Evolutionary conservation across 2,113 vertebrate species (phyloP).

Genomic region (Damaliscus lunatus): DNA sequence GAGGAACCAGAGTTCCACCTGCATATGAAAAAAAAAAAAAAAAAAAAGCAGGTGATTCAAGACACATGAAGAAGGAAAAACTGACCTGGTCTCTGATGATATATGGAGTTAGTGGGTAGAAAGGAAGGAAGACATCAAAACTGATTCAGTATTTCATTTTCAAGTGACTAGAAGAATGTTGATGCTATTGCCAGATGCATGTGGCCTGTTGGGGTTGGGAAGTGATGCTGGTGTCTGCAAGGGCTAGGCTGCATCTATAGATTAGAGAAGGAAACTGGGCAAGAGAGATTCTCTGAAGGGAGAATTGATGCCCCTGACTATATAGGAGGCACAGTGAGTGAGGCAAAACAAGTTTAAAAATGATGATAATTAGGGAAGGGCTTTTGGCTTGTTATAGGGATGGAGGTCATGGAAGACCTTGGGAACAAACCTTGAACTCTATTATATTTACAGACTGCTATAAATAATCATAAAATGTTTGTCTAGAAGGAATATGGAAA

Average conservation of each 20-base stretch:
- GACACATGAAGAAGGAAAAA: background rate
- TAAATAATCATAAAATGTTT: background rate
- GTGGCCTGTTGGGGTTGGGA: background rate
- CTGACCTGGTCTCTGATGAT: background rate
- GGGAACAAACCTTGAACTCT: background rate
- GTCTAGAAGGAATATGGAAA: background rate
- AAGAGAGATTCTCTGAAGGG: background rate
- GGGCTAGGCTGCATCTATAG: background rate
- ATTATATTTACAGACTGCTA: background rate
- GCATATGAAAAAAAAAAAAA: background rate
- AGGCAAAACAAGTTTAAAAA: background rate
- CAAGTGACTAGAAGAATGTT: background rate
- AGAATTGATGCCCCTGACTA: background rate
- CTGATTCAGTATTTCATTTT: slow-evolving; percentile 8
- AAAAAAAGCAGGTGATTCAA: background rate
- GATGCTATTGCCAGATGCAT: background rate
- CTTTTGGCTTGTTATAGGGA: background rate
- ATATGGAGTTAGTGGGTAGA: background rate
- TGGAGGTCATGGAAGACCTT: background rate
- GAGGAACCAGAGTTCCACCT: background rate
- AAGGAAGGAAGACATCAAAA: slow-evolving; percentile 12
- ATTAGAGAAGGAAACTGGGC: background rate
- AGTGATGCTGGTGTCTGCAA: background rate
- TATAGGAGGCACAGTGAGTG: background rate
- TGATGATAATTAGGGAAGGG: background rate